phyloP scores from a whole-genome alignment of 2,888 invertebrate genomes.

The Flexamia atlantica region DNA sequence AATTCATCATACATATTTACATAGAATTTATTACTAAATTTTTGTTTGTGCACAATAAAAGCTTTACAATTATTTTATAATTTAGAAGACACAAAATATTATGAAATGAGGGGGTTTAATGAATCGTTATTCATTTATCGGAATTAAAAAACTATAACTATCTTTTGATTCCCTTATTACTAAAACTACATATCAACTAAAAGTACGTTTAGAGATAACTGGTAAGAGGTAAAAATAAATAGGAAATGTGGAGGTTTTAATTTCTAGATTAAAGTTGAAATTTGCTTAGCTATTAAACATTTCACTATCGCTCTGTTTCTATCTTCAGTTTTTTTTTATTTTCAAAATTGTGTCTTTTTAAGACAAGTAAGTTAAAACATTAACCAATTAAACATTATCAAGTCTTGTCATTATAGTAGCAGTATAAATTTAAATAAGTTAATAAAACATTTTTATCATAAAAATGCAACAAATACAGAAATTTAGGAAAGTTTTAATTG shows the following conservation, averaged over 20 bases:
- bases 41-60: conserved; percentile 43
- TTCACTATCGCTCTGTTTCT: neutral
- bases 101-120: neutral
- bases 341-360: too few species aligned
- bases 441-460: too few species aligned
- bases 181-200: conserved; percentile 32
- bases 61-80: conserved; percentile 36
- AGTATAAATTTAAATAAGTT: too few species aligned
- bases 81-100: neutral
- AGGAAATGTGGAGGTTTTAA: conserved; percentile 1
- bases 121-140: neutral
- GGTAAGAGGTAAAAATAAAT: conserved; percentile 45
- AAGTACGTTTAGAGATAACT: conserved; percentile 1
- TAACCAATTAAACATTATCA: too few species aligned
- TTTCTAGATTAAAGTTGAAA: neutral
- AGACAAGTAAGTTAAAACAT: too few species aligned
- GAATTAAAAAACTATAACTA: conserved; percentile 27
- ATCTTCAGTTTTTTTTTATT: neutral
- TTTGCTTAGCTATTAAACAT: neutral
- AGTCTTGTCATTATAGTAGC: too few species aligned
- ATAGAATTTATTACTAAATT: conserved; percentile 42
- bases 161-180: conserved; percentile 44
- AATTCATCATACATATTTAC: conserved; percentile 33
- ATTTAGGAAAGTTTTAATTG: neutral
- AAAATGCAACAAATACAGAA: too few species aligned